A percentile compares a stretch with the other conserved stretches of the same genome.
These are phyloP conservation scores for Andrena camellia DNA, from an alignment of 2,888 invertebrate species.

Conservation along the genomic window DNA sequence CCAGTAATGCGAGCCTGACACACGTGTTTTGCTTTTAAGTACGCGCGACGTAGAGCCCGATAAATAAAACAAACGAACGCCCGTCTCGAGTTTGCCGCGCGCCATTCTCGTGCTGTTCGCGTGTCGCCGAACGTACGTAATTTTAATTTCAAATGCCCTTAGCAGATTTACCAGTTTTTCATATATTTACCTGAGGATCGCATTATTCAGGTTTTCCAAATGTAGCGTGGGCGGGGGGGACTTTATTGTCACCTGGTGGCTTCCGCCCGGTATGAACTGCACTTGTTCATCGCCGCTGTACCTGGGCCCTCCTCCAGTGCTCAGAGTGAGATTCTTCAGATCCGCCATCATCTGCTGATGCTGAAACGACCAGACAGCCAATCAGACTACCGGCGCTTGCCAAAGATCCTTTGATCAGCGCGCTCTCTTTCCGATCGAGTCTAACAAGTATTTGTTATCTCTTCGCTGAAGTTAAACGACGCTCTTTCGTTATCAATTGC, in stretches of 20 bases:
- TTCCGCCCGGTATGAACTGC: conserved; percentile 82
- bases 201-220: conserved; percentile 89
- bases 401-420: background rate
- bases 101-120: background rate
- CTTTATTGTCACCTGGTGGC: conserved; percentile 83
- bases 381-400: background rate
- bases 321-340: conserved; percentile 80
- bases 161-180: background rate
- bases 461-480: background rate
- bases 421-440: too few relatives aligned
- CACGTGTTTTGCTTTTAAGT: background rate
- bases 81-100: background rate
- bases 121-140: background rate
- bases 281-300: conserved; percentile 83
- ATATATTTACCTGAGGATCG: conserved; percentile 87
- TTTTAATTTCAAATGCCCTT: background rate
- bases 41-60: background rate
- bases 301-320: conserved; percentile 75
- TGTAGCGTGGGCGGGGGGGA: conserved; percentile 85
- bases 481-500: background rate
- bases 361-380: conserved; percentile 45
- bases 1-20: background rate
- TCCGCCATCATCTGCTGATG: conserved; percentile 79
- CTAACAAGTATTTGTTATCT: background rate
- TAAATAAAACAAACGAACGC: background rate